phyloP scores from a whole-genome alignment of 2,888 invertebrate genomes.

The Unio delphinus region DNA sequence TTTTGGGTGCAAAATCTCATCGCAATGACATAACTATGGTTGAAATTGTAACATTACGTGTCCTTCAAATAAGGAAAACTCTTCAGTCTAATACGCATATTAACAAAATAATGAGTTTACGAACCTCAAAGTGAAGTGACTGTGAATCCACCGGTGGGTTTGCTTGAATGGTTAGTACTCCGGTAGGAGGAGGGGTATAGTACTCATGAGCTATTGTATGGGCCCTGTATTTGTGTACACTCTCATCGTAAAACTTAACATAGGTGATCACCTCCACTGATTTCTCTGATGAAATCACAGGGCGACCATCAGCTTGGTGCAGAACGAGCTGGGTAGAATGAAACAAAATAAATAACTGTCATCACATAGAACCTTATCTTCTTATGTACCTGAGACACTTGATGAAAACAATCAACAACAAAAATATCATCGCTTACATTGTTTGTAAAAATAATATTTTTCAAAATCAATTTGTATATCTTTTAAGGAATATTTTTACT shows the following conservation, averaged over 20 bases:
- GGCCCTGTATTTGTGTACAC: conserved; percentile 10
- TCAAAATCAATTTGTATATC: no score
- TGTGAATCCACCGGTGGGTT: conserved; percentile 11
- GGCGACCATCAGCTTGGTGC: conserved; percentile 19
- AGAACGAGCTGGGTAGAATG: not conserved
- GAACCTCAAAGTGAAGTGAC: conserved; percentile 14
- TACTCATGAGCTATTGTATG: conserved; percentile 7
- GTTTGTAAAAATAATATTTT: no score
- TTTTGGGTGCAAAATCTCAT: no score
- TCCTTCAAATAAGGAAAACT: no score
- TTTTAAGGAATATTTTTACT: no score
- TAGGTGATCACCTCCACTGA: conserved; percentile 9
- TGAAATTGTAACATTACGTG: no score
- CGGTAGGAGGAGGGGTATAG: conserved; percentile 11
- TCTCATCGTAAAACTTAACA: conserved; percentile 11
- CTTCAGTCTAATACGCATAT: no score
- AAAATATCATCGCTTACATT: not conserved
- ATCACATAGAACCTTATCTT: not conserved
- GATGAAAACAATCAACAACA: not conserved
- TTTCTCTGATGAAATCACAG: conserved; percentile 9
- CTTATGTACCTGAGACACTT: not conserved
- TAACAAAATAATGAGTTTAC: no score
- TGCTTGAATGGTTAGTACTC: conserved; percentile 7
- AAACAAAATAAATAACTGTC: not conserved
- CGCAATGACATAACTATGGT: no score